Percentiles rank a stretch among this genome's conserved stretches.
Evolutionary conservation across 2,113 vertebrate genomes (phyloP).

Genomic region (Romanogobio albipinnatus): DNA sequence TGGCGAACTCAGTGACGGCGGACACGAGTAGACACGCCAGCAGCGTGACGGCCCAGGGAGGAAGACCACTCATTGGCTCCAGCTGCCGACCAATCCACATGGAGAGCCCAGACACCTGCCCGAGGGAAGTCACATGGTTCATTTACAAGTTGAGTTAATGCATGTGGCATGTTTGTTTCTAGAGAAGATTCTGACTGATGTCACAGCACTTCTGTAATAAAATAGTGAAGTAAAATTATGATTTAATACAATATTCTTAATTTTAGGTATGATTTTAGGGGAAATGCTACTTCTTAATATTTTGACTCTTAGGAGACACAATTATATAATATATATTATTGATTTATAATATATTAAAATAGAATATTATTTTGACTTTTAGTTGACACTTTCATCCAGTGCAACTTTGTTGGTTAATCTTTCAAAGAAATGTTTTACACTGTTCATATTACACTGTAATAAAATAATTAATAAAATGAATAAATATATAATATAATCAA

Average conservation of each 20-base stretch:
- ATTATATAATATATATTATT: not conserved
- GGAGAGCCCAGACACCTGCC: constrained; percentile 87
- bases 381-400: not conserved
- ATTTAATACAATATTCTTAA: not conserved
- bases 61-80: constrained; percentile 92
- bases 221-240: not conserved
- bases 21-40: constrained; percentile 95
- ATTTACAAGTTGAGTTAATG: not conserved
- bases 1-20: constrained; percentile 94
- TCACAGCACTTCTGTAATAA: not conserved
- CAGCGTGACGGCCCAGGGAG: constrained; percentile 92
- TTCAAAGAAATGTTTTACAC: not conserved
- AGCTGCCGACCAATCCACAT: constrained; percentile 95
- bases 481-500: too few relatives aligned
- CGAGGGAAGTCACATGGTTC: not conserved
- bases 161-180: not conserved
- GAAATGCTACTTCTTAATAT: not conserved
- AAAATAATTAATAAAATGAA: too few relatives aligned
- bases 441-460: not conserved
- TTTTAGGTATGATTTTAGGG: not conserved
- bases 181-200: not conserved
- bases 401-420: not conserved
- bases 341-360: not conserved
- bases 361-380: not conserved
- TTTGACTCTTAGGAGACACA: not conserved